phyloP scores from a whole-genome alignment of 2,797 vertebrate species.

The Fringilla coelebs region DNA sequence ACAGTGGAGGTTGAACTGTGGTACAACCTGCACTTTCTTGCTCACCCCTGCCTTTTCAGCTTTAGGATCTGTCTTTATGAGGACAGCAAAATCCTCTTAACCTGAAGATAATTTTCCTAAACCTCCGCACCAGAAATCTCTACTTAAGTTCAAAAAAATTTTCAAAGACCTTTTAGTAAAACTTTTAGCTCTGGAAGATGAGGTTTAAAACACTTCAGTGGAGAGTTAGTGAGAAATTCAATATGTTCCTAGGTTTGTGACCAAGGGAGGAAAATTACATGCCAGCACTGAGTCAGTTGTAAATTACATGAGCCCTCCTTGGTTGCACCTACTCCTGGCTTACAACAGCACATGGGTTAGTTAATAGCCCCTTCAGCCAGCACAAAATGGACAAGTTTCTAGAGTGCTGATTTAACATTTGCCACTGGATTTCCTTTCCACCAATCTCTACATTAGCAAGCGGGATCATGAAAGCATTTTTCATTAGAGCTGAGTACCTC shows the following conservation, averaged over 20 bases:
- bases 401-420: neutral
- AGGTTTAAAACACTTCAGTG: neutral
- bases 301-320: neutral
- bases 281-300: neutral
- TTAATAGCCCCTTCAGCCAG: neutral
- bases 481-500: constrained; percentile 11
- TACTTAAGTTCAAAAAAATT: neutral
- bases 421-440: neutral
- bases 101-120: neutral
- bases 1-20: neutral
- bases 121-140: neutral
- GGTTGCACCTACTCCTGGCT: neutral
- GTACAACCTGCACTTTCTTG: neutral
- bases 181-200: neutral
- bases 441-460: neutral
- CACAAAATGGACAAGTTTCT: neutral
- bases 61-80: neutral
- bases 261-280: neutral
- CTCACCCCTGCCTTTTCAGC: neutral
- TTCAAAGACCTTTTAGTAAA: neutral
- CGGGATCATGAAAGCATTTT: neutral
- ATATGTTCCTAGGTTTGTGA: neutral
- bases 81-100: neutral
- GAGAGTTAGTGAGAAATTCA: neutral
- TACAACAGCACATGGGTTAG: neutral